Evolutionary conservation across 2,888 invertebrate species (phyloP).

Genomic region (Torymus auratus): DNA sequence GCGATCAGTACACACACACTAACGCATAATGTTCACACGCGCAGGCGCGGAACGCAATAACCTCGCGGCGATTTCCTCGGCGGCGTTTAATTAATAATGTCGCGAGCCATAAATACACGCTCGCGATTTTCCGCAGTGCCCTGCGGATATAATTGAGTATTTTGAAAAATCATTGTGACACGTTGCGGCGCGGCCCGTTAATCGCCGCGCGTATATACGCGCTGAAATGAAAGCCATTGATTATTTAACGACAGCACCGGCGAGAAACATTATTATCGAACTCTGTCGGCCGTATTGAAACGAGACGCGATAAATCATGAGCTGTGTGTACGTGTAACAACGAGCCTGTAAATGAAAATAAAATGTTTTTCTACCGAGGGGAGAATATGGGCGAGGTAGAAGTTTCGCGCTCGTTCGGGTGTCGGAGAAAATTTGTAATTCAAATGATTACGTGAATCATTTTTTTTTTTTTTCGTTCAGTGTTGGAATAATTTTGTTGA

Average conservation of each 20-base stretch:
- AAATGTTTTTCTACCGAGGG: not conserved
- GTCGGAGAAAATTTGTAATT: no score
- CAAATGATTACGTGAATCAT: no score
- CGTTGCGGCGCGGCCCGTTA: conserved; percentile 5
- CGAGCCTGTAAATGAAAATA: conserved; percentile 14
- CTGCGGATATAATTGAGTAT: conserved; percentile 29
- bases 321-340: not conserved
- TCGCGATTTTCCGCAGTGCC: conserved; percentile 1
- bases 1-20: no score
- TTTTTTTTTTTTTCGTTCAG: no score
- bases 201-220: not conserved
- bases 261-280: conserved; percentile 25
- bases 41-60: no score
- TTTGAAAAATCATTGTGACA: conserved; percentile 34
- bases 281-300: conserved; percentile 10
- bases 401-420: no score
- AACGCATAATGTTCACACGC: no score
- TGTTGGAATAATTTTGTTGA: no score
- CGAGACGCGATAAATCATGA: not conserved
- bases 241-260: conserved; percentile 29
- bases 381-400: not conserved
- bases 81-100: conserved; percentile 18
- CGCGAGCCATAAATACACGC: conserved; percentile 2
- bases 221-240: conserved; percentile 36
- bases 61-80: no score